Conservation (phyloP, 2,797 vertebrate genomes). For the Halcyon badia region DNA sequence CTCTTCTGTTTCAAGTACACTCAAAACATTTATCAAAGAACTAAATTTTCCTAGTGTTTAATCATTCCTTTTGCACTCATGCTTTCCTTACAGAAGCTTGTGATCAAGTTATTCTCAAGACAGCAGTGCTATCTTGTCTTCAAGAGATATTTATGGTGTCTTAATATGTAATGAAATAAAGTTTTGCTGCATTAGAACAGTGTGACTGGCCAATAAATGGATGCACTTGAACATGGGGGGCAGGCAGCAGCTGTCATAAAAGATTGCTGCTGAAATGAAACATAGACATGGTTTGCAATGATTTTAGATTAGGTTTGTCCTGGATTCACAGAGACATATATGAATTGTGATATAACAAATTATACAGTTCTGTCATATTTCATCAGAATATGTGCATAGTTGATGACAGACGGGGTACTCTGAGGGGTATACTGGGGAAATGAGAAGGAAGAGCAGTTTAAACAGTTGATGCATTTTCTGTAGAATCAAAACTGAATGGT, state of each 20-base stretch:
- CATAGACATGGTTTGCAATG: neutral
- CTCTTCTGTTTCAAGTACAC: neutral
- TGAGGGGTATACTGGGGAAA: neutral
- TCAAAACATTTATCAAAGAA: neutral
- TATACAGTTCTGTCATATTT: neutral
- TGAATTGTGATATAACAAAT: neutral
- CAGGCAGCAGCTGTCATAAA: neutral
- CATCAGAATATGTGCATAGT: neutral
- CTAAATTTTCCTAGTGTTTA: neutral
- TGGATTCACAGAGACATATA: neutral
- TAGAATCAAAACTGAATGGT: neutral
- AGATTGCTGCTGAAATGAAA: slow-evolving; percentile 2
- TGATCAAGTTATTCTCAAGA: neutral
- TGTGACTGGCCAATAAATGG: neutral
- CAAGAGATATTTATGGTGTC: neutral
- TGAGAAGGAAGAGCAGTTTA: neutral
- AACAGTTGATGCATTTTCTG: neutral
- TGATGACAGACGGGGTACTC: neutral
- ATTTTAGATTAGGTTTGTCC: slow-evolving; percentile 14
- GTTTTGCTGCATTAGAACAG: neutral
- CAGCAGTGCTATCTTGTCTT: neutral
- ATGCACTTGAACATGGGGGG: neutral
- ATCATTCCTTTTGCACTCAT: neutral
- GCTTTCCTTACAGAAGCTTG: neutral
- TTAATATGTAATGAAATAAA: neutral